Base-by-base conservation (phyloP, 2,797 vertebrate species). In the Setipinna tenuifilis region DNA sequence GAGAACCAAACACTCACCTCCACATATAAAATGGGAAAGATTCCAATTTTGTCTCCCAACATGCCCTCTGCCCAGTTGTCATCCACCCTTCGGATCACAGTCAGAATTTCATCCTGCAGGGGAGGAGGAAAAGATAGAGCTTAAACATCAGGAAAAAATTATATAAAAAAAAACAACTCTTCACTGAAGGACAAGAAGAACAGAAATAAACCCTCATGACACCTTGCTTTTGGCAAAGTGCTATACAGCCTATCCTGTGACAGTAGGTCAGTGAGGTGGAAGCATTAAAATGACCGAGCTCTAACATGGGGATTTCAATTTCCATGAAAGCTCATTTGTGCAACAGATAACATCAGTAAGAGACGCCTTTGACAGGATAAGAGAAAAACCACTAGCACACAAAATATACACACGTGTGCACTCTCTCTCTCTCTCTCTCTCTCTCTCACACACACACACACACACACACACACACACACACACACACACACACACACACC, bases 31-130 rank as follows among this genome's bases (percentile, higher is more conserved):
- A 99, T 98, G 78, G 98, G 98, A 86, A 99, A 99, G 92, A 99
- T 99, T 84, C 98, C 98, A 83, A 99, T 97, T 95, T 98, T 99
- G 95, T 99, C 98, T 93, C 98, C 98, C 92, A 99, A 94, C 98
- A 98, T 99, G 92, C 98, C 98, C 94, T 99, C 98, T 14, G 98
- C 98, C 98, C 98, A 99, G 94, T 99, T 99, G 91, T 99, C 98
- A 89, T 99, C 98, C 92, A 99, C 98, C 92, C 98, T 96, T 90
- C 98, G 97, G 93, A 99, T 99, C 91, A 99, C 98, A 0, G 98
- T 99, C 91, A 99, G 95, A 89, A 99, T 96, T 94, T 99, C 98
- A 92, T 99, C 98, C 98, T 99, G 93, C 85, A 48, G 62, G 82
- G 14, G 21, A 65, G 11, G 12, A 6, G 2, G 21, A 62, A 62